Evolutionary conservation across 2,888 invertebrate genomes (phyloP).

Genomic region (Drosophila neonasuta): DNA sequence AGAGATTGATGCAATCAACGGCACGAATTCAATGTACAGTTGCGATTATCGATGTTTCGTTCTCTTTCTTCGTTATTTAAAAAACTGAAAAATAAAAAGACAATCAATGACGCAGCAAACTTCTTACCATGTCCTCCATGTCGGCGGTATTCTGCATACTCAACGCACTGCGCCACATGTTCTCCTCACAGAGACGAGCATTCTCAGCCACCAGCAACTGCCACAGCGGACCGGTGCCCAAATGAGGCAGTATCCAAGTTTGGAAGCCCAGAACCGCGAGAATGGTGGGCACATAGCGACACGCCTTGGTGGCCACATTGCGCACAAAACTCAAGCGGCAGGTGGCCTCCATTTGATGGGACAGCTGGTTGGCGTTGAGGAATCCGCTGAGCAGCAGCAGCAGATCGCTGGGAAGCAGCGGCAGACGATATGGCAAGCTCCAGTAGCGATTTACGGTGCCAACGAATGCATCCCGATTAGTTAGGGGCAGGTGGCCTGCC

Average conservation of each 20-base stretch:
- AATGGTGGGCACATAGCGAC: constrained; percentile 86
- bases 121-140: constrained; percentile 86
- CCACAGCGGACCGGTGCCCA: constrained; percentile 87
- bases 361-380: constrained; percentile 85
- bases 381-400: constrained; percentile 87
- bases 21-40: too few relatives aligned
- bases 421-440: constrained; percentile 85
- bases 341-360: constrained; percentile 83
- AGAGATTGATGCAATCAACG: too few relatives aligned
- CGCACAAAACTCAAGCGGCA: constrained; percentile 85
- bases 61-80: too few relatives aligned
- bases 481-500: constrained; percentile 85
- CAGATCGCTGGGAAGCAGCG: constrained; percentile 87
- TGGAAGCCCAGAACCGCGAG: constrained; percentile 86
- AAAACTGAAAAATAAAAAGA: too few relatives aligned
- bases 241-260: constrained; percentile 86
- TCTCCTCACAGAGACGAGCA: constrained; percentile 85
- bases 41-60: too few relatives aligned
- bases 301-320: constrained; percentile 84
- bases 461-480: constrained; percentile 84
- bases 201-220: constrained; percentile 85
- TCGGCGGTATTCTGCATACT: constrained; percentile 88
- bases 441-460: constrained; percentile 82
- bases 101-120: too few relatives aligned
- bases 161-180: constrained; percentile 87